A percentile compares a stretch with the other conserved stretches of the same genome.
phyloP scores from a whole-genome alignment of 2,888 invertebrate species.

The Patella depressa region DNA sequence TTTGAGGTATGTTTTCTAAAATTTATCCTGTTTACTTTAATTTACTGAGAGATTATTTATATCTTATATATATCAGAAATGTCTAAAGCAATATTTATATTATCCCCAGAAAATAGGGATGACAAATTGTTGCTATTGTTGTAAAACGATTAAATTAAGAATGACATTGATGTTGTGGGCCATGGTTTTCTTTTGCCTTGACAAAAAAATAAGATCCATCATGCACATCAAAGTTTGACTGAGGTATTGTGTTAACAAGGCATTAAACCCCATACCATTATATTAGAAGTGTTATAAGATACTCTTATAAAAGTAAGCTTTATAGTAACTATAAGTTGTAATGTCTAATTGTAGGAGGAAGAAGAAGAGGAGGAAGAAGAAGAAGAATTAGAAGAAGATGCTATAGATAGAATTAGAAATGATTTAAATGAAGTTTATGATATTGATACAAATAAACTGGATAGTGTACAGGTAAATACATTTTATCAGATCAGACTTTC shows the following conservation, averaged over 20 bases:
- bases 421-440: conserved; percentile 68
- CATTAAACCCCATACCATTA: no score
- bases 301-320: neutral
- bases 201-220: no score
- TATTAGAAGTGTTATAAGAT: neutral
- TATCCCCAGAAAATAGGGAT: neutral
- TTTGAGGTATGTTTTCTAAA: conserved; percentile 59
- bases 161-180: no score
- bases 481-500: no score
- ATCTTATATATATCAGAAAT: no score
- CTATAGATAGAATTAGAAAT: conserved; percentile 67
- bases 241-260: no score
- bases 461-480: conserved; percentile 57
- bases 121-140: neutral
- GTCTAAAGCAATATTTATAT: neutral
- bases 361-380: conserved; percentile 71
- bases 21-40: no score
- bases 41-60: no score
- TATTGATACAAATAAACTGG: conserved; percentile 64
- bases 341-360: conserved; percentile 58
- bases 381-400: conserved; percentile 70
- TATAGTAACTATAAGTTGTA: neutral
- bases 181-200: no score
- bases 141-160: neutral
- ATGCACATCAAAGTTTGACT: no score